These are phyloP conservation scores for Armadillidium nasatum DNA, from an alignment of 1,140 invertebrate genomes.

Conservation along the genomic window DNA sequence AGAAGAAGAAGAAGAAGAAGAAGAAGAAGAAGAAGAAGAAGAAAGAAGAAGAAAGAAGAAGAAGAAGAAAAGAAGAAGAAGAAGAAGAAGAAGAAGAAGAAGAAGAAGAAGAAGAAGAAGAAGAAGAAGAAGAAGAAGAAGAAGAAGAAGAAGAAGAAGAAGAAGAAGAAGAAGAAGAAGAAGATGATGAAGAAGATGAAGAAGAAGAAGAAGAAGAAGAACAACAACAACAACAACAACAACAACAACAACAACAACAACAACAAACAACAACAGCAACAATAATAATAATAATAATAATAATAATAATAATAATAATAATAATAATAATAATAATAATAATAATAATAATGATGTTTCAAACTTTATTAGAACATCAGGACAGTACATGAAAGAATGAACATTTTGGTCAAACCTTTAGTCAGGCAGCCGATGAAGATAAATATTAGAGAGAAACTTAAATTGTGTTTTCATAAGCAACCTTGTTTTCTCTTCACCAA, in stretches of 20 bases:
- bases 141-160: background rate
- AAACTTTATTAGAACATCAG: too few relatives aligned
- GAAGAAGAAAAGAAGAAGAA: background rate
- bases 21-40: background rate
- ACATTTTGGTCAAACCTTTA: too few relatives aligned
- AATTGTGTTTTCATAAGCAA: too few relatives aligned
- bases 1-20: background rate
- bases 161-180: background rate
- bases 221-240: conserved; percentile 4
- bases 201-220: background rate
- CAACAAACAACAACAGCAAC: background rate
- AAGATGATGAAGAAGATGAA: background rate
- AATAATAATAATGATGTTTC: background rate
- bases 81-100: background rate
- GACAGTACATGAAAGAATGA: too few relatives aligned
- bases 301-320: background rate
- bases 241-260: background rate
- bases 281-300: background rate
- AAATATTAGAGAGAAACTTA: too few relatives aligned
- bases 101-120: background rate
- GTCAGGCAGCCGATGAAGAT: too few relatives aligned
- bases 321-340: background rate
- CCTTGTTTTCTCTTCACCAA: too few relatives aligned
- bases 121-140: background rate
- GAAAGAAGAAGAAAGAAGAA: background rate